Base-by-base conservation (phyloP, 2,888 invertebrate species). In the Bombylius discolor region DNA sequence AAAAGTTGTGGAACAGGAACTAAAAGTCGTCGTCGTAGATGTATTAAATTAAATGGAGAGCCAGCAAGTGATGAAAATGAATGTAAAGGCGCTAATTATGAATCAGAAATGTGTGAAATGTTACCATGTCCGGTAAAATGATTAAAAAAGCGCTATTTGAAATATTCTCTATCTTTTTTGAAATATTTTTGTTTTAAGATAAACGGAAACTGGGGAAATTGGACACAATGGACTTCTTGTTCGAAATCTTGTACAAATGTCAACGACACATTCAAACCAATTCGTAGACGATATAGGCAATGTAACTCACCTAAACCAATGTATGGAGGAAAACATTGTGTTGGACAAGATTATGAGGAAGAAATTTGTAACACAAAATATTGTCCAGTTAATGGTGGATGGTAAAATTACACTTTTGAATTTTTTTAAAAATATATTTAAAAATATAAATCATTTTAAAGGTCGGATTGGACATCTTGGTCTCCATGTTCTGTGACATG, bases 171-270 rank as follows among this genome's bases (percentile, higher is more conserved):
- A n/a, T 36, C 9, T 33, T 36, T 33, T 23, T 32, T 23, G 13
- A n/a, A 33, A 9, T 23, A 11, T 13, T 14, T 31, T 39, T 51
- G 36, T 42, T 14, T 51, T n/a, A 11, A 70, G 67, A 61, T 69
- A 14, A 61, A 70, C 60, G 71, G 70, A 0, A 63, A 61, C 7
- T 71, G 77, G 78, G 67, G 73, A 47, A 61, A 62, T 1, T 78
- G 78, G 78, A 64, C 68, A 9, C 59, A 62, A 5, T 78, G 77
- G 77, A 69, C 70, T 11, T 49, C 66, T 4, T 78, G 78, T 62
- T 73, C 73, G 4, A 67, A 65, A 36, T 65, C 69, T 4, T 78
- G 78, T 65, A 76, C 75, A 8, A 47, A 53, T 34, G 36, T 31
- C 11, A 34, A 51, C 9, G 55, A 56, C n/a, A 54, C 33, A 47